Base-by-base conservation (phyloP, 2,888 invertebrate species). In the Lissocephala sabroskyi region DNA sequence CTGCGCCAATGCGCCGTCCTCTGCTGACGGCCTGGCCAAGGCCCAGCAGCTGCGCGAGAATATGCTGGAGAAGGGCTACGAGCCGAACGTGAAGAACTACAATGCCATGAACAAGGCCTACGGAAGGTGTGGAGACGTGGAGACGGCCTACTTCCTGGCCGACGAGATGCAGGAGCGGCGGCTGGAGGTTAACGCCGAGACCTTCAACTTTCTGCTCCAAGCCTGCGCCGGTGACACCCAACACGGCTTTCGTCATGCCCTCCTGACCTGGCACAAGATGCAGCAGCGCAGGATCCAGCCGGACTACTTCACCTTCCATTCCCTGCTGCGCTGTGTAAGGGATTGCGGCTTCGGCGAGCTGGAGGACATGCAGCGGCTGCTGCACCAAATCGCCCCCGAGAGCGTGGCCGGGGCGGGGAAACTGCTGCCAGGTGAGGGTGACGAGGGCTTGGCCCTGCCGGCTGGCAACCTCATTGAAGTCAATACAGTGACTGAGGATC, bases 41-140 rank as follows among this genome's bases (percentile, higher is more conserved):
- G 92, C 95, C 0, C 86, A 84, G 16, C 84, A 88, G 53, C 85
- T 97, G 41, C 86, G 90, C 45, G 84, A 89, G 49, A 84, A 89
- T 2, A 91, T 96, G 88, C 81, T 87, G 40, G 89, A 91, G 64
- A 92, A 91, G 67, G 87, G 88, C 5, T 85, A 89, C 58, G 86
- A 88, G 57, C 89, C 93, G 2, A 95, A 94, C 79, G 82, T 89
- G 1, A 89, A 90, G 5, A 94, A 92, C 76, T 96, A 94, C 77
- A 92, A 96, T 86, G 89, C 92, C 2, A 93, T 97, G 91, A 93
- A 97, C 26, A 96, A 95, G 86, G 94, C 95, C 1, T 97, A 93
- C 86, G 95, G 95, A 0, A 87, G 92, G 52, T 92, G 93, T 84
- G 92, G 93, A 0, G 92, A 95, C 80, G 80, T 95, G 13, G 78